Conservation (phyloP, 2,113 vertebrate genomes). For the Catharus bicknelli region DNA sequence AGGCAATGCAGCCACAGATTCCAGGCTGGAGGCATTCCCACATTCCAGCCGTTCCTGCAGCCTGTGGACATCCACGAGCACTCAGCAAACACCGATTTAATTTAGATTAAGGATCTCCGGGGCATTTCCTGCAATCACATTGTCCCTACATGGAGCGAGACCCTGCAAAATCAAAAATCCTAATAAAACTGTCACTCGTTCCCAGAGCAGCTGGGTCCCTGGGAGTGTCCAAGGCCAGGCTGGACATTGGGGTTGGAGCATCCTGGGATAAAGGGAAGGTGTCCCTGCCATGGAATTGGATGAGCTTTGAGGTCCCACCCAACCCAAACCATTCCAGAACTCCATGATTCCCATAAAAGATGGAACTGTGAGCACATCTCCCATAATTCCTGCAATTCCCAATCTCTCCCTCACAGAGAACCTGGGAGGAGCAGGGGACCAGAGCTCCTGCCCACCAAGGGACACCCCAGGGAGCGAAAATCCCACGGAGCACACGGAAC, state of each 20-base stretch:
- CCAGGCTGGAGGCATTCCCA: not conserved
- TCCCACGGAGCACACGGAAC: fast-evolving
- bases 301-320: not conserved
- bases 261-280: fast-evolving
- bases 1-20: fast-evolving
- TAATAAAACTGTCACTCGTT: fast-evolving
- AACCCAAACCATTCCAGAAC: not conserved
- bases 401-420: not conserved
- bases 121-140: not conserved
- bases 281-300: fast-evolving
- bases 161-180: not conserved
- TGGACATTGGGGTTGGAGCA: not conserved
- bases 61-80: not conserved
- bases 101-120: not conserved
- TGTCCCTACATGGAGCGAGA: fast-evolving
- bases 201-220: not conserved
- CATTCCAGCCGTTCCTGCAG: not conserved
- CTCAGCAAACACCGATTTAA: not conserved
- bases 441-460: not conserved
- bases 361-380: not conserved
- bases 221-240: not conserved
- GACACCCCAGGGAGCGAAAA: fast-evolving
- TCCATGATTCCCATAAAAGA: not conserved
- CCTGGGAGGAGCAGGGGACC: not conserved
- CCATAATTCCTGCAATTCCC: not conserved